phyloP scores from a whole-genome alignment of 2,113 vertebrate genomes.

The Hyaena hyaena region DNA sequence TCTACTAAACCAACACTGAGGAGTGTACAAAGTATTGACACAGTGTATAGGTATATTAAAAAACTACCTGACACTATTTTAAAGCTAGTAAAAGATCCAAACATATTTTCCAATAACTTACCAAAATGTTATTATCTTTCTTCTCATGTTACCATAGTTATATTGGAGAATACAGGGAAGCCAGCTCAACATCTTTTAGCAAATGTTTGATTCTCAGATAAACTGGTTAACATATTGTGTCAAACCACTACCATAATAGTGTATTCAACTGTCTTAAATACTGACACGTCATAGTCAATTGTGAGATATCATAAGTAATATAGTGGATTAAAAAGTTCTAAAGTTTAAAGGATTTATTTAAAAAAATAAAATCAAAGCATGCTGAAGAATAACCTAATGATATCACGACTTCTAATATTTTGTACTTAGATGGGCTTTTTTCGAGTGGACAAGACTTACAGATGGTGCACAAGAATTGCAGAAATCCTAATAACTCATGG shows the following conservation, averaged over 20 bases:
- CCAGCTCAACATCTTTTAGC: neutral
- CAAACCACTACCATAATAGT: neutral
- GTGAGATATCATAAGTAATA: neutral
- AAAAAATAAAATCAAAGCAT: constrained; percentile 27
- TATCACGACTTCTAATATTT: neutral
- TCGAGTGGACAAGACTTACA: constrained; percentile 4
- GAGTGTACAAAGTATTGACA: neutral
- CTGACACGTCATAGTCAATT: neutral
- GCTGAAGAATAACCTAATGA: neutral
- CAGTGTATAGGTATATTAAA: neutral
- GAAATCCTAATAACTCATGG: neutral
- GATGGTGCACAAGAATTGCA: neutral
- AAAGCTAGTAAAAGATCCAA: neutral
- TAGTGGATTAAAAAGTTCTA: neutral
- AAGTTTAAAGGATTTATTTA: constrained; percentile 16
- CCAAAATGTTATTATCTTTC: neutral
- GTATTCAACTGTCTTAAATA: neutral
- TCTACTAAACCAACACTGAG: neutral
- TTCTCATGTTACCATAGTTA: neutral
- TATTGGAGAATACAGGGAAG: neutral
- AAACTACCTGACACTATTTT: neutral
- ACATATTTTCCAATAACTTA: neutral
- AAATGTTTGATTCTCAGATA: constrained; percentile 18
- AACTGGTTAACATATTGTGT: neutral
- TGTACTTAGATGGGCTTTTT: neutral